Evolutionary conservation across 2,797 vertebrate species (phyloP), one percentile per base, ranked within the genome.

Genomic region (Gobio occitaniae): DNA sequence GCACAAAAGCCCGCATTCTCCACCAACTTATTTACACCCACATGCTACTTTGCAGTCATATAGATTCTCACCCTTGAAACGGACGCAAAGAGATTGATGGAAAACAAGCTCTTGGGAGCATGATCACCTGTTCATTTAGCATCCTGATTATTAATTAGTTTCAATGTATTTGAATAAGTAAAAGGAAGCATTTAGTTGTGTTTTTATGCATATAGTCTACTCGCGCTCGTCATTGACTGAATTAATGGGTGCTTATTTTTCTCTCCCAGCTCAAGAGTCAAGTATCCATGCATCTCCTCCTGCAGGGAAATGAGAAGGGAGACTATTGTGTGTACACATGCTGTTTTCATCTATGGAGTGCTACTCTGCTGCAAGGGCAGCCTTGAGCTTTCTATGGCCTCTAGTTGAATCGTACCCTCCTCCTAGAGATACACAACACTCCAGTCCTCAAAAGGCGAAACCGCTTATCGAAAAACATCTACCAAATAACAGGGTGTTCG

Each of bases 381-480:
- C 87, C 82, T 86, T 84, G 78, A 82, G 78, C n/a, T 84, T 82
- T 82, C 69, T 70, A 21, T 81, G 32, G 68, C 48, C 54, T 70
- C 44, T 59, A 25, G 76, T 48, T 63, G 25, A 84, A 61, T 85
- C 41, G 12, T 32, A 29, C 13, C 12, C 19, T 50, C 25, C 25
- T 68, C 29, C 13, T 56, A 16, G 16, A 59, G 5, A 72, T 48
- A 4, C 77, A 65, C 11, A 72, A 36, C 54, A 65, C 76, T 79
- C 32, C 29, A 48, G 54, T 65, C 10, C 32, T 80, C 56, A 74
- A 59, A 69, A 77, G 29, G 47, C 32, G 6, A 75, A 76, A 63
- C 12, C 0, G 25, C 21, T 54, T 29, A 76, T 68, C 6, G 76
- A 65, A 65, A 83, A 83, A 41, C 15, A 19, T 54, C 10, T 17